Base-by-base conservation (phyloP, 2,888 invertebrate genomes). In the Hoplodrina blanda region DNA sequence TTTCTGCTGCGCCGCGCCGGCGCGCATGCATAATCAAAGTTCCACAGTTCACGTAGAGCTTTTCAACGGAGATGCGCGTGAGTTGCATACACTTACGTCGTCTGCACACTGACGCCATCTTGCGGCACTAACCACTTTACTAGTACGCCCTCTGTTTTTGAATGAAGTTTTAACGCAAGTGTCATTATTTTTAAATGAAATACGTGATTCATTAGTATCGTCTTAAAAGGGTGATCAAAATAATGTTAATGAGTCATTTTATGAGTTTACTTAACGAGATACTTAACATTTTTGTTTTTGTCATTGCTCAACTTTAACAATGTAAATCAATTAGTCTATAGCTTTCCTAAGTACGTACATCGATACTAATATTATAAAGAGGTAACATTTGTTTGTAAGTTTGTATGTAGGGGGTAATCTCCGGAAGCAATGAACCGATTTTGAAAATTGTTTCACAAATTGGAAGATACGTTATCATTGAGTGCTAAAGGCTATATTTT, bases 11-110 rank as follows among this genome's bases (percentile, higher is more conserved):
- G 17, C 25, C 25, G 25, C 17, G 17, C 25, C 44, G 37, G 17
- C 4, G 10, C 3, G n/a, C 75, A 62, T 61, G n/a, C 37, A 56
- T 56, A 68, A 56, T 56, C 17, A 68, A 61, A 75, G 60, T 25
- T 46, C 33, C 33, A 20, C 19, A 20, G 20, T 53, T 11, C 56
- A 55, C 73, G 19, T 52, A 52, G 19, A 46, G 20, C 49, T 66
- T 61, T 73, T 72, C 73, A 78, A 53, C 46, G 20, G 49, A 2
- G 10, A 41, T 76, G 60, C 55, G 60, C 76, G 67, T 78, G 78
- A 19, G 63, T 10, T 10, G 70, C 30, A 68, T 77, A 55, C 53
- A 30, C 69, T 37, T 41, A 15, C 54, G 33, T 3, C 17, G 50
- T 64, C 56, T 70, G 44, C 44, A n/a, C 60, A 61, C 25, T 52